Evolutionary conservation across 2,113 vertebrate species (phyloP), one percentile per base, ranked within the genome.

Genomic region (Pachypanchax playfairii): DNA sequence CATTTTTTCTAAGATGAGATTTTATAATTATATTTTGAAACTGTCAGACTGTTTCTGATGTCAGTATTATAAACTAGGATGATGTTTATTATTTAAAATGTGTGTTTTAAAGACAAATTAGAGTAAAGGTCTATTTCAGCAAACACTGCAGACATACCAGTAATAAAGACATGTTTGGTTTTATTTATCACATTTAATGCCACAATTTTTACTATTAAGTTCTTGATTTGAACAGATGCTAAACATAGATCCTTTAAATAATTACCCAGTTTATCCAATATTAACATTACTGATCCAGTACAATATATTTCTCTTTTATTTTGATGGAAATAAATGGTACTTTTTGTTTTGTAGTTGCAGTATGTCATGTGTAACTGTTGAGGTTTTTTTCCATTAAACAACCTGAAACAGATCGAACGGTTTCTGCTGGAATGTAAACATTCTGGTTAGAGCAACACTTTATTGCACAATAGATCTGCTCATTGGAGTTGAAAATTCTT

Each of bases 391-490:
- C 4, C 2, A 12, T 10, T 72, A 57, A 36, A 33, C 26, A 3
- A 6, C 17, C 28, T 25, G 17, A 15, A 62, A 22, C 38, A 11
- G 46, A 10, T 13, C 9, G 1, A 9, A 52, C 17, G 42, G 3
- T 25, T 8, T 6, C 4, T 28, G 35, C 5, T 35, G 54, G 50
- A 80, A 61, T 83, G 58, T 31, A 18, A 31, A 21, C 36, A 15
- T 17, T 29, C 70, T 25, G 29, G 64, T 65, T 69, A 24, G n/a
- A 8, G 5, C n/a, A 43, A 4, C 0, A 15, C n/a, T n/a, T 0
- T 21, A 42, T 62, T 39, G 3, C 0, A 6, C 4, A 7, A 25
- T 29, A 24, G 33, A 15, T 53, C 11, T 20, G 18, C 26, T 60
- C 33, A 8, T 28, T 20, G 42, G 3, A 35, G 35, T 26, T 18